These are phyloP conservation scores for Dasypogon diadema DNA, from an alignment of 2,888 invertebrate species.

Conservation along the genomic window DNA sequence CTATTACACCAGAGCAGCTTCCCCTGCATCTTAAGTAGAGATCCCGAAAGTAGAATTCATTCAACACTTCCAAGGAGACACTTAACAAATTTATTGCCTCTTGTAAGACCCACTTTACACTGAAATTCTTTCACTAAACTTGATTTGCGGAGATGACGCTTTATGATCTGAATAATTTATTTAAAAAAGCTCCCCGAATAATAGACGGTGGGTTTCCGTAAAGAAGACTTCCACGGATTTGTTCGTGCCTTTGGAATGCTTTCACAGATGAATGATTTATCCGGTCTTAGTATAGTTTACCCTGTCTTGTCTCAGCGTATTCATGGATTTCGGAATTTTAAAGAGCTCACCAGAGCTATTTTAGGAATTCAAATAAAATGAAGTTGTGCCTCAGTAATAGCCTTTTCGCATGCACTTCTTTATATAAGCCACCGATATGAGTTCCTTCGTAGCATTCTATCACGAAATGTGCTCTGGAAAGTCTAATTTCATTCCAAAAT, in stretches of 20 bases:
- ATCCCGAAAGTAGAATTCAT: slow-evolving; percentile 8
- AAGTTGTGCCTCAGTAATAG: neutral
- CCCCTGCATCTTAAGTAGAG: neutral
- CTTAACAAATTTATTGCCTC: slow-evolving; percentile 54
- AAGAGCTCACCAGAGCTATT: slow-evolving; percentile 7
- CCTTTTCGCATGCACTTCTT: slow-evolving; percentile 15
- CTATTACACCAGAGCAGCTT: neutral
- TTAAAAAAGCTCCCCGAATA: slow-evolving; percentile 53
- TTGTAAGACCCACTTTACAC: slow-evolving; percentile 49
- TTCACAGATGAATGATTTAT: slow-evolving; percentile 42
- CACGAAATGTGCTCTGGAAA: neutral
- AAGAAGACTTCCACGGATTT: slow-evolving; percentile 29
- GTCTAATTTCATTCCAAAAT: no score
- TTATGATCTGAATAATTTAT: slow-evolving; percentile 56
- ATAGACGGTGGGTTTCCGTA: slow-evolving; percentile 37
- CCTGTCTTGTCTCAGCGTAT: neutral
- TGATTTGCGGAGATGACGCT: slow-evolving; percentile 54
- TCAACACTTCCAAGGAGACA: slow-evolving; percentile 50
- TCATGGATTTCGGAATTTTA: neutral
- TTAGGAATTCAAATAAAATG: slow-evolving; percentile 23
- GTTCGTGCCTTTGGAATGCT: slow-evolving; percentile 12
- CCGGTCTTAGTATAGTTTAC: neutral
- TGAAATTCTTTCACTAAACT: slow-evolving; percentile 44
- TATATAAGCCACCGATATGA: neutral
- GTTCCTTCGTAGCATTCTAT: neutral